Base-by-base conservation (phyloP, 1,140 invertebrate species). In the Bombus ignitus region DNA sequence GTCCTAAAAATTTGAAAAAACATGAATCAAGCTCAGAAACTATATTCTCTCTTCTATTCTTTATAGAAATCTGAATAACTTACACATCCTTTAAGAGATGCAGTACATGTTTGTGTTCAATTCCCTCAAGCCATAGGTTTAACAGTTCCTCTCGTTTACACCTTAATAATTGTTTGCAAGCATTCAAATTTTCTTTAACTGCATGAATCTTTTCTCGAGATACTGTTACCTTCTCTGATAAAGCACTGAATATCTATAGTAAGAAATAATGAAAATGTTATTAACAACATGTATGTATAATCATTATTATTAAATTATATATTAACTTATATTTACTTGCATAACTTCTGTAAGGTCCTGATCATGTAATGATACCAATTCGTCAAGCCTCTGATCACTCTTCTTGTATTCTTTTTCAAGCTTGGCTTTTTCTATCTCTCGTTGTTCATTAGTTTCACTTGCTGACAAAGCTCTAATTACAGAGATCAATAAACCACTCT, bases 111-210 rank as follows among this genome's bases (percentile, higher is more conserved):
- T 98, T 98, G 91, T 99, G 98, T 93, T 99, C 98, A 32, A 99
- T 96, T 10, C 98, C 98, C 95, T 99, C 98, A 2, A 98, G 95
- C 98, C 98, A 99, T 76, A 99, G 96, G 91, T 98, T 98, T 89
- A 98, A 97, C 68, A 99, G 95, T 94, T 99, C 99, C 92, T 99
- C 98, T 73, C 98, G 96, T 86, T 98, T 97, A 95, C 98, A 98
- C 85, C 98, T 97, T 68, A 99, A 94, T 47, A 99, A 95, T 37
- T 97, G 97, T 93, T 99, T 98, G 94, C 98, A 99, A 10, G 98
- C 98, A 74, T 97, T 96, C 15, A 99, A 96, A 92, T 98, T 98
- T 85, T 98, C 98, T 93, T 98, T 98, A 1, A 99, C 98, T 10
- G 97, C 97, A 86, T 97, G 96, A 79, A 98, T 97, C 91, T 97